Percentiles rank a stretch among this genome's conserved stretches.
These are phyloP conservation scores for Formicarius rufipectus DNA, from an alignment of 2,113 vertebrate genomes.

Conservation along the genomic window DNA sequence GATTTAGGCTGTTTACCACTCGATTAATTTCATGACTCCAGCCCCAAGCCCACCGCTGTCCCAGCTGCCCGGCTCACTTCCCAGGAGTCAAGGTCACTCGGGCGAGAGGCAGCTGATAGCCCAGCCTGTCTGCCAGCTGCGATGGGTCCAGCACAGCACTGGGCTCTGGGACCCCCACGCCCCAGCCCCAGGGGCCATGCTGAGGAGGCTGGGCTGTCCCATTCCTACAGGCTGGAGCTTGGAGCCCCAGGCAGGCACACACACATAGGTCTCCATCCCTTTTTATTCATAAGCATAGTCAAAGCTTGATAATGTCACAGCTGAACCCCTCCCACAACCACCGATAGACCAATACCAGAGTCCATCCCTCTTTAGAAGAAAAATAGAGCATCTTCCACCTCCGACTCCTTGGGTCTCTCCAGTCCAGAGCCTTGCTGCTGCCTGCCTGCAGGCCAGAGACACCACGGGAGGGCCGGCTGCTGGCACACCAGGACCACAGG, in stretches of 20 bases:
- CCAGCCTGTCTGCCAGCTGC: background rate
- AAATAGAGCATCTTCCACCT: conserved; percentile 21
- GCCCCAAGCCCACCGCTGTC: background rate
- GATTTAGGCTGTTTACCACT: conserved; percentile 64
- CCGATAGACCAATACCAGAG: background rate
- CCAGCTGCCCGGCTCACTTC: background rate
- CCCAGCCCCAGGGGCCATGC: background rate
- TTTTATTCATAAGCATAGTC: conserved; percentile 53
- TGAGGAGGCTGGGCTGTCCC: background rate
- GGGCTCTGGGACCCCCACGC: accelerated
- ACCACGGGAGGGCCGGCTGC: background rate
- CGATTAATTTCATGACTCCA: conserved; percentile 15
- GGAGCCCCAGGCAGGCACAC: background rate
- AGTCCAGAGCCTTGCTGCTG: background rate
- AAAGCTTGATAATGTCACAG: conserved; percentile 20
- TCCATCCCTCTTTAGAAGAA: background rate
- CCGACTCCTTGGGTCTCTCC: background rate
- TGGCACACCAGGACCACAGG: background rate
- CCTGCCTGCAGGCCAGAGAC: conserved; percentile 14
- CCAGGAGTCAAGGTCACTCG: conserved; percentile 26
- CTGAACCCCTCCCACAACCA: background rate
- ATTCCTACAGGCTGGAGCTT: accelerated
- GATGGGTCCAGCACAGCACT: accelerated
- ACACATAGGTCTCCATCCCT: background rate
- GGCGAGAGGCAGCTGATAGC: accelerated